Percentiles rank a stretch among this genome's conserved stretches.
phyloP scores from a whole-genome alignment of 2,888 invertebrate genomes.

The Leptinotarsa tumamoca region DNA sequence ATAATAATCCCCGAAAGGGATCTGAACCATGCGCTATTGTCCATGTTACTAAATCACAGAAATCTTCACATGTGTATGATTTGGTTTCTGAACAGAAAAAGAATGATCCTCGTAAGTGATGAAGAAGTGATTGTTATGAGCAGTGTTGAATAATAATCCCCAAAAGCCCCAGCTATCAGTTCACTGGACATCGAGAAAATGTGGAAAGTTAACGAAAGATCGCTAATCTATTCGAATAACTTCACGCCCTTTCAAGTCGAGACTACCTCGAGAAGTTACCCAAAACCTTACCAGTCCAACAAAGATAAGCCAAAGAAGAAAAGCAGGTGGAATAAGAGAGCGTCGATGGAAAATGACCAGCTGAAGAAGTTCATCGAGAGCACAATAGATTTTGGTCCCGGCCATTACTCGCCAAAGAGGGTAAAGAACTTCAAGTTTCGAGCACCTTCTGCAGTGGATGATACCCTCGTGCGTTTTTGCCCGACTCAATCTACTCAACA shows the following conservation, averaged over 20 bases:
- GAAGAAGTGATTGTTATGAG: conserved; percentile 34
- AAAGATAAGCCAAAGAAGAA: conserved; percentile 23
- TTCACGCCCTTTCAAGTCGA: conserved; percentile 51
- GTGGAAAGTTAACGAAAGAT: conserved; percentile 58
- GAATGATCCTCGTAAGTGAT: too few species aligned
- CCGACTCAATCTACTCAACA: conserved; percentile 25
- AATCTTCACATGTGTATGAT: too few species aligned
- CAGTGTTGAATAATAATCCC: conserved; percentile 26
- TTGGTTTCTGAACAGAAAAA: too few species aligned
- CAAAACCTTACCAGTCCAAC: conserved; percentile 14
- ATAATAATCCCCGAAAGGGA: too few species aligned
- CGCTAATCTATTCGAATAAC: conserved; percentile 57
- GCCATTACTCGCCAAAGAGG: conserved; percentile 76
- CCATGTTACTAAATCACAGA: too few species aligned
- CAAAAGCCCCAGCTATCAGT: conserved; percentile 7
- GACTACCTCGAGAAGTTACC: background rate
- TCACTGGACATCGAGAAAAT: conserved; percentile 45
- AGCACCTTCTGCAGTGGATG: background rate
- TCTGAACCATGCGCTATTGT: too few species aligned
- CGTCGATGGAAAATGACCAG: conserved; percentile 65
- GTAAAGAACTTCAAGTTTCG: conserved; percentile 56
- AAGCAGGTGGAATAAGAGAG: conserved; percentile 56
- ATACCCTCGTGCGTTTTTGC: background rate
- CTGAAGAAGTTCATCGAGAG: conserved; percentile 75
- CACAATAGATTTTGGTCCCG: conserved; percentile 73